Evolutionary conservation across 2,113 vertebrate genomes (phyloP).

Genomic region (Haemorhous mexicanus): DNA sequence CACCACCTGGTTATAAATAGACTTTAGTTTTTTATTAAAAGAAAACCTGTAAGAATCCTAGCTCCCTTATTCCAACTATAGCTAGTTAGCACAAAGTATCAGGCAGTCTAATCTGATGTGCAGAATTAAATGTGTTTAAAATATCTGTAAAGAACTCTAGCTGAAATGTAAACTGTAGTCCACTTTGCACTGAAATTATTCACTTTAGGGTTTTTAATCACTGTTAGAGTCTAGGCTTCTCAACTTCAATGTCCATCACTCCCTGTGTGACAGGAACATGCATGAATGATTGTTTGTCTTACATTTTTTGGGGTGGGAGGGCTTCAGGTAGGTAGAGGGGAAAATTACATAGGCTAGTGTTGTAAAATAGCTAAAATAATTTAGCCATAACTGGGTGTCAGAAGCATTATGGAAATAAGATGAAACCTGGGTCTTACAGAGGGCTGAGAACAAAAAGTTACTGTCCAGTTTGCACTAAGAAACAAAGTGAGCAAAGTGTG

Average conservation of each 20-base stretch:
- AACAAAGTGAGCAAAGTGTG: background rate
- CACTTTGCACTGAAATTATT: constrained; percentile 48
- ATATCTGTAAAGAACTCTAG: constrained; percentile 42
- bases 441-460: constrained; percentile 39
- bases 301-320: background rate
- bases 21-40: constrained; percentile 12
- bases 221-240: constrained; percentile 44
- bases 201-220: background rate
- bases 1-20: background rate
- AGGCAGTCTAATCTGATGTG: constrained; percentile 14
- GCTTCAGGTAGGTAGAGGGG: constrained; percentile 25
- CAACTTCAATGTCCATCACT: background rate
- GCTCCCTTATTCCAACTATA: constrained; percentile 1
- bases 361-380: constrained; percentile 59
- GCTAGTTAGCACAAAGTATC: constrained; percentile 26
- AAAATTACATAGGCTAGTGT: constrained; percentile 33
- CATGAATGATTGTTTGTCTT: constrained; percentile 30
- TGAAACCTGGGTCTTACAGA: constrained; percentile 9
- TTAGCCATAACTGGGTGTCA: constrained; percentile 59
- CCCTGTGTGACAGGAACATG: constrained; percentile 44
- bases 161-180: constrained; percentile 49
- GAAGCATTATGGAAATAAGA: background rate
- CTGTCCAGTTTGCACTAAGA: constrained; percentile 50
- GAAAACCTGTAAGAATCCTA: background rate
- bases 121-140: constrained; percentile 48